phyloP scores from a whole-genome alignment of 2,113 vertebrate species.

The Daboia siamensis region DNA sequence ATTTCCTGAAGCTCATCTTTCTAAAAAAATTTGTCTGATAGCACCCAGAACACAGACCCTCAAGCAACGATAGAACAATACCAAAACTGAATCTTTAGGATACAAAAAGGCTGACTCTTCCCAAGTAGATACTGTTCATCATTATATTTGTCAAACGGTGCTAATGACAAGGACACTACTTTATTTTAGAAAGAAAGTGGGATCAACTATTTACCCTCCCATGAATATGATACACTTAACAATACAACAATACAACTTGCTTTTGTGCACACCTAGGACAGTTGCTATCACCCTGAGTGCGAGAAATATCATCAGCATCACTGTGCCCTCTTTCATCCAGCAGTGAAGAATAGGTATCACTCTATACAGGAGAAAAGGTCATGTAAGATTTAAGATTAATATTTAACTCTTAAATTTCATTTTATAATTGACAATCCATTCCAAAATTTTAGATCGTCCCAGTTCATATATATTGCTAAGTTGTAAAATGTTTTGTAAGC shows the following conservation, averaged over 20 bases:
- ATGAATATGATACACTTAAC: neutral
- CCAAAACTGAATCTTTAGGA: neutral
- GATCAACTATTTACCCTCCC: neutral
- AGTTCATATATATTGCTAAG: neutral
- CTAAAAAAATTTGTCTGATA: neutral
- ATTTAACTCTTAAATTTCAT: conserved; percentile 10
- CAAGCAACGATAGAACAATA: neutral
- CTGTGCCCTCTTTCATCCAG: conserved; percentile 27
- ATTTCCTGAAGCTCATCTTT: neutral
- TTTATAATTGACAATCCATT: neutral
- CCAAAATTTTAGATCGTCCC: neutral
- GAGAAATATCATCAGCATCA: neutral
- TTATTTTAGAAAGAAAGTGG: neutral
- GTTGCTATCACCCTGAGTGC: conserved; percentile 17
- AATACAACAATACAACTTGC: neutral
- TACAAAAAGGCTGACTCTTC: neutral
- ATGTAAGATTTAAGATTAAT: neutral
- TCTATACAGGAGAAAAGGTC: conserved; percentile 31
- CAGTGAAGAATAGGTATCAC: neutral
- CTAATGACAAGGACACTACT: neutral
- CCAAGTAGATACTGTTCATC: too few relatives aligned
- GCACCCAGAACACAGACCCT: neutral
- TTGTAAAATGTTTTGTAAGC: neutral
- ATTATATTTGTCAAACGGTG: neutral
- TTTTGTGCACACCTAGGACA: conserved; percentile 45